Evolutionary conservation across 2,888 invertebrate genomes (phyloP).

Genomic region (Alentia gelatinosa): DNA sequence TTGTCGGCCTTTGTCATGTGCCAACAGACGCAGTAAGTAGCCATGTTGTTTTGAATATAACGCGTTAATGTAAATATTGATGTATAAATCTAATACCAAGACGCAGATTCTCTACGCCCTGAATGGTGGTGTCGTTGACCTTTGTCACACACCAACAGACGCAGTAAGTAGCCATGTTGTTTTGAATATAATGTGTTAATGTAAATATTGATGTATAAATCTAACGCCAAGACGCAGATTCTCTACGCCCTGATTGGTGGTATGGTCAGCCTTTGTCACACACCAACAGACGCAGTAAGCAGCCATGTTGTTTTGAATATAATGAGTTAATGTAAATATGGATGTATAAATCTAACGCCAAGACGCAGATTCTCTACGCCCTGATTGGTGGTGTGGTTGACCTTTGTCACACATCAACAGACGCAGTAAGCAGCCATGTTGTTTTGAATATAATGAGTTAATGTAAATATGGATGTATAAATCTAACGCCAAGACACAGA

Average conservation of each 20-base stretch:
- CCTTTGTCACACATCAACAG: conserved; percentile 65
- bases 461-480: no score
- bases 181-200: background rate
- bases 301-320: background rate
- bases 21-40: conserved; percentile 43
- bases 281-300: conserved; percentile 48
- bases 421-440: conserved; percentile 30
- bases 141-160: conserved; percentile 65
- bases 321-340: no score
- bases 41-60: background rate
- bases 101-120: background rate
- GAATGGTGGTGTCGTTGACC: conserved; percentile 67
- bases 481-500: background rate
- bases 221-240: background rate
- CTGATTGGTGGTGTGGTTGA: conserved; percentile 67
- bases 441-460: background rate
- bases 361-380: background rate
- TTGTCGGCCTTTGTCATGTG: conserved; percentile 73
- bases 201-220: no score
- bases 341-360: no score
- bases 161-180: conserved; percentile 13
- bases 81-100: no score
- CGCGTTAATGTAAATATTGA: no score
- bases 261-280: conserved; percentile 73
- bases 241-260: background rate